Conservation (phyloP, 2,113 vertebrate species). For the Pygathrix nemaeus region DNA sequence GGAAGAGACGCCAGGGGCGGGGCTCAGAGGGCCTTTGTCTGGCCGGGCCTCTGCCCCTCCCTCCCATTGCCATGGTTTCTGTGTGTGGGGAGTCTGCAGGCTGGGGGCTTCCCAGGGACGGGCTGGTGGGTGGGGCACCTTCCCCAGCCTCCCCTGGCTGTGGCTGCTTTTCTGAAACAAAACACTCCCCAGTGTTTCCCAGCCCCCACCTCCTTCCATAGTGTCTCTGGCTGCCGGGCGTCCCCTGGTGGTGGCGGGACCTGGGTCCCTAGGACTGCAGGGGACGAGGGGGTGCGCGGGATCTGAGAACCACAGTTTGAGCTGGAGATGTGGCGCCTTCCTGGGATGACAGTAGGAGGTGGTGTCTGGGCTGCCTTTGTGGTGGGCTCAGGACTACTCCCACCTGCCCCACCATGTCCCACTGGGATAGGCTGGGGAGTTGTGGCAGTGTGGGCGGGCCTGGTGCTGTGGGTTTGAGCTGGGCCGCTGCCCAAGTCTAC, state of each 20-base stretch:
- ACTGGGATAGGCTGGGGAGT: background rate
- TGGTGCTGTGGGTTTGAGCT: constrained; percentile 60
- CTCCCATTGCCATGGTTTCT: constrained; percentile 66
- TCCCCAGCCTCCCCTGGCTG: background rate
- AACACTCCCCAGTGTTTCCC: background rate
- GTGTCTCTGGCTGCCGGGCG: constrained; percentile 1
- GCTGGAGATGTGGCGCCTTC: constrained; percentile 29
- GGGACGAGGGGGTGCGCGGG: background rate
- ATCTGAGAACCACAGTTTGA: rapidly evolving
- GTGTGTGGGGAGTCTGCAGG: background rate
- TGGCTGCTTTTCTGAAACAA: constrained; percentile 40
- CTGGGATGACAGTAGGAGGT: background rate
- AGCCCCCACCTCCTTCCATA: background rate
- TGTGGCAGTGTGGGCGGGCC: constrained; percentile 15
- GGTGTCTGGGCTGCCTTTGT: background rate
- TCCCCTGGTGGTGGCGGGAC: constrained; percentile 58
- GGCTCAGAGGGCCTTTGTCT: constrained; percentile 64
- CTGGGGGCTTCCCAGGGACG: constrained; percentile 43
- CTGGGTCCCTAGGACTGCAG: background rate
- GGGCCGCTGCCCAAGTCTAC: constrained; percentile 65
- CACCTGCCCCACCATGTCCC: background rate
- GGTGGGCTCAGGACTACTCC: background rate
- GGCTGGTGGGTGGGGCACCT: constrained; percentile 23
- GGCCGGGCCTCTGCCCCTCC: background rate
- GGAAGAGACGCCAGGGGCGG: constrained; percentile 58